Evolutionary conservation across 2,113 vertebrate genomes (phyloP), one percentile per base, ranked within the genome.

Genomic region (Dolichotis patagonum): DNA sequence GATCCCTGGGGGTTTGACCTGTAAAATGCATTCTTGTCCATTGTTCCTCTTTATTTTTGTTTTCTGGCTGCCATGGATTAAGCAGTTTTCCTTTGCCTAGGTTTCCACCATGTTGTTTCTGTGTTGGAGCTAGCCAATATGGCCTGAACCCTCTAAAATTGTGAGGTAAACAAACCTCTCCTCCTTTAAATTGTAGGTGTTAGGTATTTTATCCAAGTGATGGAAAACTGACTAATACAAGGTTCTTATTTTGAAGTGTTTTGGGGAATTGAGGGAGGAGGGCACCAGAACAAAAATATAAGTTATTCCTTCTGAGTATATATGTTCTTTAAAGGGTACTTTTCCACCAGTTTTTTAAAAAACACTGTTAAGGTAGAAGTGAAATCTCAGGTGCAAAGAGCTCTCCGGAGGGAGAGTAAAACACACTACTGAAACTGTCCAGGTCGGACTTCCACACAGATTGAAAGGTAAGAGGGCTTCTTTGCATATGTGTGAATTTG

Each of bases 401-500:
- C 32, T 71, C 56, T 88, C 88, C 81, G 10, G 12, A 88, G 81
- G 35, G 0, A 49, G 35, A 88, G 16, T 41, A 24, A 81, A 85
- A 83, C 10, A 46, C 6, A 52, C 11, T 32, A 17, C 2, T 38
- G 54, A 49, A 49, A 86, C 19, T 17, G 77, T 62, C 52, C 38
- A 41, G 8, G 58, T 75, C n/a, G 58, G n/a, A 60, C 32, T 22
- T n/a, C 9, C 5, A 52, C 11, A 12, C 11, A 54, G 30, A 24
- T 4, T 43, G 32, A 73, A 71, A 81, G 65, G 41, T 10, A 7
- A 78, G 24, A 67, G 3, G 8, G n/a, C 19, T 49, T 30, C 43
- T 38, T 41, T 5, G 32, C 24, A 46, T 10, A 1, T 1, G 0
- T 2, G 0, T 9, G 0, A 4, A 3, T 17, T 20, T 54, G 52